A percentile compares a stretch with the other conserved stretches of the same genome.
Evolutionary conservation across 2,888 invertebrate genomes (phyloP).

Genomic region (Lasioglossum marginatum): DNA sequence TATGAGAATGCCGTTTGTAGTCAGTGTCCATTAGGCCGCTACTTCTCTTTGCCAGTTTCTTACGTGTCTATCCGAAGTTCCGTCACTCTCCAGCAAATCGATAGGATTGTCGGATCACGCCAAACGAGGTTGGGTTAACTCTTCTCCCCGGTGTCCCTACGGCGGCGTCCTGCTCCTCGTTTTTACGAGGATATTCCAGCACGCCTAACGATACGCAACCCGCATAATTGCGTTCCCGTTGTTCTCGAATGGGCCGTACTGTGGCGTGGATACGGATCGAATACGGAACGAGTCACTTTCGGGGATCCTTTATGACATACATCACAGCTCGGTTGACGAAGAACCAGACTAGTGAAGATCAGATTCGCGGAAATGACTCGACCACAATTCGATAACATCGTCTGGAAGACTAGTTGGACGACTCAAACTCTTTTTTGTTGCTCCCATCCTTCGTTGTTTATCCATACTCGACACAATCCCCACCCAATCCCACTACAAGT

Average conservation of each 20-base stretch:
- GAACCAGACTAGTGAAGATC: slow-evolving; percentile 14
- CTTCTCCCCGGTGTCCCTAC: neutral
- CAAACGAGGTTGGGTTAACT: neutral
- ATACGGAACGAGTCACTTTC: slow-evolving; percentile 29
- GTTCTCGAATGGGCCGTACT: slow-evolving; percentile 27
- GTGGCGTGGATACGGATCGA: slow-evolving; percentile 38
- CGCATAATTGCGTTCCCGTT: slow-evolving; percentile 40
- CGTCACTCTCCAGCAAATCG: neutral
- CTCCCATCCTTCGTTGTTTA: neutral
- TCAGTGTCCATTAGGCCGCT: neutral
- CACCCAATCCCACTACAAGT: no score
- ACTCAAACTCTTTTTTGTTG: slow-evolving; percentile 69
- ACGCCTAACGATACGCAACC: slow-evolving; percentile 24
- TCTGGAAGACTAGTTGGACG: slow-evolving; percentile 64
- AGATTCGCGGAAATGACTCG: slow-evolving; percentile 25
- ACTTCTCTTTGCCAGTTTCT: neutral
- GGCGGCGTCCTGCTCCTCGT: neutral
- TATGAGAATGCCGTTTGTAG: neutral
- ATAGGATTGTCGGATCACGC: neutral
- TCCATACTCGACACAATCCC: no score
- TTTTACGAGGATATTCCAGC: slow-evolving; percentile 47
- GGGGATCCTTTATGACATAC: slow-evolving; percentile 36
- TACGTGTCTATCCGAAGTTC: neutral
- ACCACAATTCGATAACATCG: slow-evolving; percentile 54
- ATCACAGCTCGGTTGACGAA: slow-evolving; percentile 41